phyloP scores from a whole-genome alignment of 2,113 vertebrate species.

The Myiozetetes cayanensis region DNA sequence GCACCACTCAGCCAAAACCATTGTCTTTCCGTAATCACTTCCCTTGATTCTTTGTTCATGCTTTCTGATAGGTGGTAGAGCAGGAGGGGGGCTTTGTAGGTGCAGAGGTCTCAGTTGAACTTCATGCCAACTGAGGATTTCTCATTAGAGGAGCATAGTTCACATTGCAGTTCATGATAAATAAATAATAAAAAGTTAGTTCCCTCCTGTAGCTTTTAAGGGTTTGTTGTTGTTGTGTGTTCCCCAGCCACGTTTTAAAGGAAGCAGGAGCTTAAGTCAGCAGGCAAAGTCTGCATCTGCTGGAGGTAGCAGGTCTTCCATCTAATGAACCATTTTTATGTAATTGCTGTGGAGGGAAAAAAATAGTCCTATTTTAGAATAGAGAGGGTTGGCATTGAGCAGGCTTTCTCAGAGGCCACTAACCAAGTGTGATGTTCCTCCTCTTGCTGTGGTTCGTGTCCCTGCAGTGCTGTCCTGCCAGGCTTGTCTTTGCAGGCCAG shows the following conservation, averaged over 20 bases:
- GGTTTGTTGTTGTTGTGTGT: neutral
- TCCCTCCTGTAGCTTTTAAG: neutral
- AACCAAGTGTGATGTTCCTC: fast-evolving
- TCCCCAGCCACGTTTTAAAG: neutral
- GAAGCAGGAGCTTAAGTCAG: neutral
- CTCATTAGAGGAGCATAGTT: neutral
- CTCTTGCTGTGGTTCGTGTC: neutral
- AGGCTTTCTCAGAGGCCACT: neutral
- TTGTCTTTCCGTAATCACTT: neutral
- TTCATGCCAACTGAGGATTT: neutral
- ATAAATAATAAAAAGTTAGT: neutral
- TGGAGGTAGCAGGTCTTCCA: neutral
- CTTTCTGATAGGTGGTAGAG: neutral
- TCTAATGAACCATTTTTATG: neutral
- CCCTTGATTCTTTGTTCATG: neutral
- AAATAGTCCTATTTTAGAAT: neutral
- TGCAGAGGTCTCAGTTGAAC: neutral
- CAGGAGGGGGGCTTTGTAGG: neutral
- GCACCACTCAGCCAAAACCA: neutral
- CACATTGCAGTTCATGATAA: neutral
- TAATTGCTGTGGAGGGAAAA: neutral
- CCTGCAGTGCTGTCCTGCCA: neutral
- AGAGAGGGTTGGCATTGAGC: neutral
- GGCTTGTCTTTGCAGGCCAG: neutral
- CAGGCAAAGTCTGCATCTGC: neutral